A percentile compares a stretch with the other conserved stretches of the same genome.
phyloP scores from a whole-genome alignment of 53 echinoderm and acorn worm genomes.

The Arbacia lixula region DNA sequence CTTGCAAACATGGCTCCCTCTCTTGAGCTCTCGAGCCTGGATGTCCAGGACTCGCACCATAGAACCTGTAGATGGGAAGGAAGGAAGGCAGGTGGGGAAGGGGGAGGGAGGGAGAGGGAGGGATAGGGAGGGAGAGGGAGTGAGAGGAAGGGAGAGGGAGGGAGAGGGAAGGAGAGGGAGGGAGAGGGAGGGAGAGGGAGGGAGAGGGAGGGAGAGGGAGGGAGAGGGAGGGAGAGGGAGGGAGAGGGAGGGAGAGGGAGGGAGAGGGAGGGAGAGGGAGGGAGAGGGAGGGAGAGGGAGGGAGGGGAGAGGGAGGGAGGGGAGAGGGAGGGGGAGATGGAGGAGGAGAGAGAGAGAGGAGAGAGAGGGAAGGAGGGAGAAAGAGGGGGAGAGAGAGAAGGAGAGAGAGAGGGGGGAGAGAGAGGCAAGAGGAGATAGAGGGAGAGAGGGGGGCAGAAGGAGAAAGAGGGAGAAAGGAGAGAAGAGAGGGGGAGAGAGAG shows the following conservation, averaged over 20 bases:
- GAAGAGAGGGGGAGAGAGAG: too few relatives aligned
- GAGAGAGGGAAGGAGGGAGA: neutral
- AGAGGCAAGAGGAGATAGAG: neutral
- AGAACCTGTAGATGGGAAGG: neutral
- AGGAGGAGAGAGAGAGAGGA: neutral
- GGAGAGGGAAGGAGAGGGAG: neutral
- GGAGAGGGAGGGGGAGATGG: neutral
- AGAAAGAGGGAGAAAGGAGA: neutral
- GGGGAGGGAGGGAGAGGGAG: neutral
- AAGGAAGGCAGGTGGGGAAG: neutral
- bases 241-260: neutral
- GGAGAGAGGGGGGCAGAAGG: neutral
- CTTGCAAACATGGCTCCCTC: slow-evolving; percentile 7
- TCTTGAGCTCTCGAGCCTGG: slow-evolving; percentile 25
- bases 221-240: neutral
- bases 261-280: neutral
- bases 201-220: neutral
- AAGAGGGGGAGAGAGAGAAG: neutral
- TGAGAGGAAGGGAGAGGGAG: neutral
- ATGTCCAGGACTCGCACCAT: slow-evolving; percentile 25
- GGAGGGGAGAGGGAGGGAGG: neutral
- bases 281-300: neutral
- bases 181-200: neutral
- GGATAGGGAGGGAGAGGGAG: neutral
- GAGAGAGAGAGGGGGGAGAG: neutral